phyloP scores from a whole-genome alignment of 2,888 invertebrate genomes.

The Ditula angustiorana region DNA sequence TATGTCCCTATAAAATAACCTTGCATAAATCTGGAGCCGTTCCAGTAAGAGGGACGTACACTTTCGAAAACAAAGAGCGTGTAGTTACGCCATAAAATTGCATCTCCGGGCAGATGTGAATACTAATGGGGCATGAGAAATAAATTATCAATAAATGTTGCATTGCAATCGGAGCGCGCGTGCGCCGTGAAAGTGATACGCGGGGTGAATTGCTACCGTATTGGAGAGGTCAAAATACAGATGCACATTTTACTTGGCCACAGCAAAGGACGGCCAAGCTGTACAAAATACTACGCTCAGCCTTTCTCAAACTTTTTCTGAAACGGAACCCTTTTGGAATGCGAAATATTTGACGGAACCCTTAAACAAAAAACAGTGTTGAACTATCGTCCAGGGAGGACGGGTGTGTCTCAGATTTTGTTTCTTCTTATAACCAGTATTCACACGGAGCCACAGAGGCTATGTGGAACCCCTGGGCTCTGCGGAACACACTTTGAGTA shows the following conservation, averaged over 20 bases:
- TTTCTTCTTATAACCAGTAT: too few relatives aligned
- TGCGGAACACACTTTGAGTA: too few relatives aligned
- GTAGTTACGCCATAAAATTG: constrained; percentile 21
- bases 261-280: too few relatives aligned
- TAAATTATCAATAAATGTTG: constrained; percentile 60
- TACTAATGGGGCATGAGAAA: constrained; percentile 48
- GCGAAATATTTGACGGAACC: too few relatives aligned
- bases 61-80: constrained; percentile 11
- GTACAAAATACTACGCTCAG: too few relatives aligned
- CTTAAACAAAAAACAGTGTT: too few relatives aligned
- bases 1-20: background rate
- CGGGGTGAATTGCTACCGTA: constrained; percentile 54
- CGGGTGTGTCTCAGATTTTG: too few relatives aligned
- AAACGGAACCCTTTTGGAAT: too few relatives aligned
- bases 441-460: too few relatives aligned
- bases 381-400: too few relatives aligned
- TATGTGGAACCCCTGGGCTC: too few relatives aligned
- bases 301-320: too few relatives aligned
- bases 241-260: background rate
- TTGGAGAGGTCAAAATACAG: constrained; percentile 38
- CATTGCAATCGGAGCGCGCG: constrained; percentile 58
- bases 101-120: constrained; percentile 27
- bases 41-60: background rate
- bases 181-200: constrained; percentile 72
- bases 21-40: background rate